Base-by-base conservation (phyloP, 2,113 vertebrate genomes). In the Phoenicopterus ruber region DNA sequence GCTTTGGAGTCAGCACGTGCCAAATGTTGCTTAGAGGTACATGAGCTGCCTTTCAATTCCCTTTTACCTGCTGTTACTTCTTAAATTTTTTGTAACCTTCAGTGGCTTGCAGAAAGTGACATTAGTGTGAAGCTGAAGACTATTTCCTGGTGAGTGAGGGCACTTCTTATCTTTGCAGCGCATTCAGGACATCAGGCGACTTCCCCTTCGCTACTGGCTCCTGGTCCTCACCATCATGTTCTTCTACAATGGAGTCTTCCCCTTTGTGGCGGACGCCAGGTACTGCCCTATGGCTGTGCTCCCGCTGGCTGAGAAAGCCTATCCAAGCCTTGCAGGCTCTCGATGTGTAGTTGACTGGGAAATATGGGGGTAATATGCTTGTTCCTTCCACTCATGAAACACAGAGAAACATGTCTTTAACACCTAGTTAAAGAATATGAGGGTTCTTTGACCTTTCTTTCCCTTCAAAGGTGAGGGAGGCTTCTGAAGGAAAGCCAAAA, bases 181-280 rank as follows among this genome's bases (percentile, higher is more conserved):
- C 67, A 77, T 98, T 52, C 98, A 98, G 90, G 98, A 99, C 85
- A 93, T 98, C 54, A 96, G 93, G 59, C 89, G 71, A 24, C 97
- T 99, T 44, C 97, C 97, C 4, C 90, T 98, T 25, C 94, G 96
- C 92, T 99, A 98, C 95, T 99, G 98, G 98, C 98, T 99, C 78
- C 97, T 98, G 96, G 98, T 98, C 69, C 97, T 99, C 46, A 98
- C 98, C 92, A 98, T 98, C 95, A 98, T 98, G 98, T 99, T 99
- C 97, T 99, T 98, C 95, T 98, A 98, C 96, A 99, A 98, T 0
- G 95, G 98, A 42, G 97, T 99, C 86, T 98, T 98, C 80, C 98
- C 98, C 14, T 98, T 98, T 58, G 98, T 98, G 34, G 99, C 98
- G 13, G 98, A 98, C 3, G 98, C 98, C 91, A 99, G 98, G 98